Evolutionary conservation across 2,888 invertebrate species (phyloP).

Genomic region (Corbicula japonica): DNA sequence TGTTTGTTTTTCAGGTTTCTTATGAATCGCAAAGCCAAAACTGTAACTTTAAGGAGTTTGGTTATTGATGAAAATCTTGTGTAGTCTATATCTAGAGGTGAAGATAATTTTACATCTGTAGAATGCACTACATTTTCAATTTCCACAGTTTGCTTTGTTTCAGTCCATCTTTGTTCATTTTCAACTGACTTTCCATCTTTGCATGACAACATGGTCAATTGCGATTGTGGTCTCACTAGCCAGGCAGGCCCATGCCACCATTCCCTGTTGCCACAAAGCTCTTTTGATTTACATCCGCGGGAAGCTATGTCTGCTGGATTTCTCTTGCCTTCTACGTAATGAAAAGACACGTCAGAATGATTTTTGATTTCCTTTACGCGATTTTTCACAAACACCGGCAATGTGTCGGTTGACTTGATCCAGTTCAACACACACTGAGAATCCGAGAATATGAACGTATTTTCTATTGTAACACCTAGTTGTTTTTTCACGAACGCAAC

Average conservation of each 20-base stretch:
- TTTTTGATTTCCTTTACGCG: conserved; percentile 4
- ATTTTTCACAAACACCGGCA: conserved; percentile 11
- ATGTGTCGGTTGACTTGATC: background rate
- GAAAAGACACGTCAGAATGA: background rate
- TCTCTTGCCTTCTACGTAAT: background rate
- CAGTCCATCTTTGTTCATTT: no score
- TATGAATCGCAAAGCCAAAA: no score
- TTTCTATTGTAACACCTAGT: background rate
- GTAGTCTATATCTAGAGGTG: conserved; percentile 1
- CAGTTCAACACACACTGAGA: conserved; percentile 6
- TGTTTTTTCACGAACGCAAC: background rate
- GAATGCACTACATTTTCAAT: no score
- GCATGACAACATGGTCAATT: no score
- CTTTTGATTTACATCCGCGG: conserved; percentile 1
- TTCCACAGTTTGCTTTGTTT: background rate
- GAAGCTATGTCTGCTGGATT: conserved; percentile 5
- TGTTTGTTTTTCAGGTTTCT: conserved; percentile 6
- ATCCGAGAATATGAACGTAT: background rate
- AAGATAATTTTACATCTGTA: background rate
- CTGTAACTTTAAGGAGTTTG: background rate
- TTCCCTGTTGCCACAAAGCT: background rate
- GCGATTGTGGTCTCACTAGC: background rate
- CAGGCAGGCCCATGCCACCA: conserved; percentile 42
- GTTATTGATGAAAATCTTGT: background rate
- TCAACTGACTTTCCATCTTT: no score